Evolutionary conservation across 1,140 invertebrate species (phyloP), one percentile per base, ranked within the genome.

Genomic region (Solenopsis invicta): DNA sequence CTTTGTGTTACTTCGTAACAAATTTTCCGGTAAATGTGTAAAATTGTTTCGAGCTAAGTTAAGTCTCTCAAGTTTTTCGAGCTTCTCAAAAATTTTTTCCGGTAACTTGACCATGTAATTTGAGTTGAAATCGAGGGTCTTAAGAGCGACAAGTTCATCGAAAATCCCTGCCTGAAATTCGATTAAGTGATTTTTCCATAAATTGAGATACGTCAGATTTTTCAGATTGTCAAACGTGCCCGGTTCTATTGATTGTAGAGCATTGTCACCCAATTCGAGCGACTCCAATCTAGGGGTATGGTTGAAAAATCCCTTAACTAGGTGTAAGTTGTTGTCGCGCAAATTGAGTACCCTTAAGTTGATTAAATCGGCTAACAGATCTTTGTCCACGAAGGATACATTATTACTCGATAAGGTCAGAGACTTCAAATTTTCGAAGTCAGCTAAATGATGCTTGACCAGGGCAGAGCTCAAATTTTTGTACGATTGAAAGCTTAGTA

Each of bases 231-330:
- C 94, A 89, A 97, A 97, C 56, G 96, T 93, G 16, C 96, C 96
- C 4, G 94, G 94, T 18, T 96, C 96, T 87, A 97, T 93, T 89
- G 95, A 94, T 5, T 92, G 94, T 88, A 97, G 92, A 67, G 96
- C 95, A 89, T 97, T 97, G 74, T 95, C 94, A 54, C 96, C 96
- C 76, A 97, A 94, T 90, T 97, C 97, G 45, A 97, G 95, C 64
- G 95, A 96, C 85, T 96, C 93, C 12, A 97, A 92, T 82, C 95
- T 96, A 21, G 95, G 94, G 16, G 96, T 86, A 8, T 84, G 80
- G 0, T 93, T 34, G 64, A 95, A 93, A 41, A 94, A 76, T 34
- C 88, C 92, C 9, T 37, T 0, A 10, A 82, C 72, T 41, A 85
- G 34, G 0, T 96, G 95, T 1, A 97, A 95, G 56, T 96, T 95